A percentile compares a stretch with the other conserved stretches of the same genome.
These are phyloP conservation scores for Neoniphon sammara DNA, from an alignment of 2,797 vertebrate genomes.

Conservation along the genomic window DNA sequence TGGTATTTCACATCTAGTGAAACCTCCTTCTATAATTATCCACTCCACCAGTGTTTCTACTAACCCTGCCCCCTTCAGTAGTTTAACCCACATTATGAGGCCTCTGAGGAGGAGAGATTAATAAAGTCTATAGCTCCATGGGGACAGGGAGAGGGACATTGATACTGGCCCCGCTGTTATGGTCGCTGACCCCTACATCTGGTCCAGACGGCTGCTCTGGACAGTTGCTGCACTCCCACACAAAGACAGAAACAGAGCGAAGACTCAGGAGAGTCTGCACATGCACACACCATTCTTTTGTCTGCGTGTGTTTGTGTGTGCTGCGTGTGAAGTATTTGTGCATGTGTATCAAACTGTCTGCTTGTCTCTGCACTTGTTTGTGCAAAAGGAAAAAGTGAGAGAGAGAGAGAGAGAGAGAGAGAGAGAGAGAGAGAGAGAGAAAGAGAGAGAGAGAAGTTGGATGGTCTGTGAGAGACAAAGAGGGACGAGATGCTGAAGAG, in stretches of 20 bases:
- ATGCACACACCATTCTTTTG: slow-evolving; percentile 1
- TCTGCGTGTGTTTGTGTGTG: slow-evolving; percentile 49
- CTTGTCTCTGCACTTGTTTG: background rate
- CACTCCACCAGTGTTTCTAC: slow-evolving; percentile 17
- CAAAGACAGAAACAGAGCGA: slow-evolving; percentile 41
- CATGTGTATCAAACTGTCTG: background rate
- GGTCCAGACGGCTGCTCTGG: slow-evolving; percentile 70
- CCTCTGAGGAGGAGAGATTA: slow-evolving; percentile 75
- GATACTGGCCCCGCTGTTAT: slow-evolving; percentile 57
- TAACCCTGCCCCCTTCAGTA: slow-evolving; percentile 58
- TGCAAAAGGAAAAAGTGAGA: background rate
- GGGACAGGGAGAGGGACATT: slow-evolving; percentile 66
- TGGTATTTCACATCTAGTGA: slow-evolving; percentile 39
- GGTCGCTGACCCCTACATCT: slow-evolving; percentile 75
- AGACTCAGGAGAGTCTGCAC: slow-evolving; percentile 12
- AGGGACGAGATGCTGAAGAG: slow-evolving; percentile 53
- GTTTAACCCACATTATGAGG: slow-evolving; percentile 59
- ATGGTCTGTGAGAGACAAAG: slow-evolving; percentile 40
- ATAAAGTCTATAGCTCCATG: slow-evolving; percentile 72
- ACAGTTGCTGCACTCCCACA: slow-evolving; percentile 69
- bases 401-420: slow-evolving; percentile 16
- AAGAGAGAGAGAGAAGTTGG: too few species aligned
- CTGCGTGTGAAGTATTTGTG: slow-evolving; percentile 1
- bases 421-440: slow-evolving; percentile 13
- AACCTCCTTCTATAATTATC: slow-evolving; percentile 25